These are phyloP conservation scores for Oreochromis mossambicus DNA, from an alignment of 2,797 vertebrate species.

Conservation along the genomic window DNA sequence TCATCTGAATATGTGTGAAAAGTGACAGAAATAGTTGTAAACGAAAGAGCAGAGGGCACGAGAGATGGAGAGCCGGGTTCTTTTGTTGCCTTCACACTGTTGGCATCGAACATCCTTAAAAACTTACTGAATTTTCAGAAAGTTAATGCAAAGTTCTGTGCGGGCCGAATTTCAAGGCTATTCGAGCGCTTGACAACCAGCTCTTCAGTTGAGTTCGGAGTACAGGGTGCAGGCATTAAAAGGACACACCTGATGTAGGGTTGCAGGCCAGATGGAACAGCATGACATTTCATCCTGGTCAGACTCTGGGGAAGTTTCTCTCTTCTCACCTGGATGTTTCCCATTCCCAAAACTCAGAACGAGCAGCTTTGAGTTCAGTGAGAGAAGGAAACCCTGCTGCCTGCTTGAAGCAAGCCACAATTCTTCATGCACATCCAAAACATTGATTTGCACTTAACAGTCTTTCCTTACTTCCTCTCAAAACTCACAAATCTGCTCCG, in stretches of 20 bases:
- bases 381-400: background rate
- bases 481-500: background rate
- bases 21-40: background rate
- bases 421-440: background rate
- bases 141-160: background rate
- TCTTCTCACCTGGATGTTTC: background rate
- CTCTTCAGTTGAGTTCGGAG: background rate
- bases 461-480: background rate
- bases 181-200: background rate
- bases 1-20: background rate
- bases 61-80: fast-evolving
- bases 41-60: background rate
- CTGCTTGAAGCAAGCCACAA: background rate
- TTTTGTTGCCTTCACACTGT: background rate
- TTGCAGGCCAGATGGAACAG: background rate
- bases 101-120: background rate
- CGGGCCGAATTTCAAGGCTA: fast-evolving
- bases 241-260: background rate
- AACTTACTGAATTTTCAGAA: background rate
- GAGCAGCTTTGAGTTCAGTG: background rate
- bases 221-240: fast-evolving
- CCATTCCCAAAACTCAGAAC: background rate
- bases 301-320: background rate
- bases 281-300: fast-evolving
- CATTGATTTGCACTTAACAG: background rate